Conservation (phyloP, 1,140 invertebrate genomes). For the Achatina immaculata region DNA sequence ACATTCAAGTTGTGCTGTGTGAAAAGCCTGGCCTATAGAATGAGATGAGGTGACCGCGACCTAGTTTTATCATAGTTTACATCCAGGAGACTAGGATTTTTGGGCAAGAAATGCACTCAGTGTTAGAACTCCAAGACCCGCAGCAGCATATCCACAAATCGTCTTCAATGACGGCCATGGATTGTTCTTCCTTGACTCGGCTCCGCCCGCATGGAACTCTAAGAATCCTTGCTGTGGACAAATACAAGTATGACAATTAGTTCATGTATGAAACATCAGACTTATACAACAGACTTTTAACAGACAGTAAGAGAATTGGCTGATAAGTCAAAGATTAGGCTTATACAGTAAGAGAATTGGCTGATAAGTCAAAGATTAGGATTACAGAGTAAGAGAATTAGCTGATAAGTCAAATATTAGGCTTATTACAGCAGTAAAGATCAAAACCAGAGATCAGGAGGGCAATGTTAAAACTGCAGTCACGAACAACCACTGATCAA, state of each 20-base stretch:
- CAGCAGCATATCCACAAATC: conserved; percentile 42
- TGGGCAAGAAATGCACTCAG: conserved; percentile 43
- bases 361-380: neutral
- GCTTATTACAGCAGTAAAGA: conserved; percentile 14
- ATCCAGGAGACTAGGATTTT: conserved; percentile 36
- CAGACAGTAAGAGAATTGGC: neutral
- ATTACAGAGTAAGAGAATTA: neutral
- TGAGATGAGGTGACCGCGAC: too few species aligned
- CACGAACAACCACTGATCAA: too few species aligned
- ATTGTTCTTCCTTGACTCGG: conserved; percentile 31
- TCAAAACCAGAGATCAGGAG: too few species aligned
- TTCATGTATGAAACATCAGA: neutral
- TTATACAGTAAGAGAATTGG: neutral
- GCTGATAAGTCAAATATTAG: neutral
- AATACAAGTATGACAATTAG: neutral
- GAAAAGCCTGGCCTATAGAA: too few species aligned
- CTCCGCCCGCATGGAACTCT: conserved; percentile 41
- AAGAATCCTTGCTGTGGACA: conserved; percentile 45
- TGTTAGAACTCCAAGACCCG: conserved; percentile 41
- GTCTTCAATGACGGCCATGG: conserved; percentile 42
- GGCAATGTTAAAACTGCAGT: too few species aligned
- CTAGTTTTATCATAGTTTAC: too few species aligned
- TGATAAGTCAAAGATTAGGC: too few species aligned
- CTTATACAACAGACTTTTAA: neutral
- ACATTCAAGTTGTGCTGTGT: too few species aligned